Base-by-base conservation (phyloP, 2,113 vertebrate genomes). In the Xenus cinereus region DNA sequence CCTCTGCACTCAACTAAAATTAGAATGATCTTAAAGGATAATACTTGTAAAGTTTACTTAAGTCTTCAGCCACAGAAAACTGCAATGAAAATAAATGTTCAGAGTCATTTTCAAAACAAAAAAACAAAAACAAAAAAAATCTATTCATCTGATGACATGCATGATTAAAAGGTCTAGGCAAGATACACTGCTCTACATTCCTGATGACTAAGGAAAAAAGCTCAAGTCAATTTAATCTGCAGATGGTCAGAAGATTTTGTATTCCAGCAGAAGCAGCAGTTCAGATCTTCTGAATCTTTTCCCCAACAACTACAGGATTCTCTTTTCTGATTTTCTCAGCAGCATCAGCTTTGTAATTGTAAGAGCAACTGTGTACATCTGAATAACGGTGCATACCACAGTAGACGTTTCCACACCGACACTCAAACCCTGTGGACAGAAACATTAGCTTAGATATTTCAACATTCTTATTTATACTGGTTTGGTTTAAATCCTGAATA, bases 251-350 rank as follows among this genome's bases (percentile, higher is more conserved):
- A 96, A 89, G 87, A 93, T 97, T 98, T 94, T 97, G 82, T 97
- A 97, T 98, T 98, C 97, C 97, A 97, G 94, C 93, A 95, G 97
- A 95, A 94, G 95, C 80, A 95, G 94, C 97, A 97, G 97, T 97
- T 99, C 97, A 99, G 95, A 99, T 99, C 98, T 99, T 99, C 98
- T 99, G 98, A 95, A 99, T 98, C 98, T 99, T 99, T 97, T 99
- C 99, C 35, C 99, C 98, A 89, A 99, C 98, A 79, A 99, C 97
- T 96, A 99, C 98, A 56, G 99, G 99, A 96, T 99, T 99, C 98
- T 99, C 99, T 98, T 99, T 99, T 98, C 99, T 98, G 98, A 99
- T 99, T 96, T 98, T 99, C 97, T 99, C 98, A 81, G 98, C 99
- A 83, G 98, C 99, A 64, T 99, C 99, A 19, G 99, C 98, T 98